Evolutionary conservation across 2,888 invertebrate genomes (phyloP).

Genomic region (Platerodrilus igneus): DNA sequence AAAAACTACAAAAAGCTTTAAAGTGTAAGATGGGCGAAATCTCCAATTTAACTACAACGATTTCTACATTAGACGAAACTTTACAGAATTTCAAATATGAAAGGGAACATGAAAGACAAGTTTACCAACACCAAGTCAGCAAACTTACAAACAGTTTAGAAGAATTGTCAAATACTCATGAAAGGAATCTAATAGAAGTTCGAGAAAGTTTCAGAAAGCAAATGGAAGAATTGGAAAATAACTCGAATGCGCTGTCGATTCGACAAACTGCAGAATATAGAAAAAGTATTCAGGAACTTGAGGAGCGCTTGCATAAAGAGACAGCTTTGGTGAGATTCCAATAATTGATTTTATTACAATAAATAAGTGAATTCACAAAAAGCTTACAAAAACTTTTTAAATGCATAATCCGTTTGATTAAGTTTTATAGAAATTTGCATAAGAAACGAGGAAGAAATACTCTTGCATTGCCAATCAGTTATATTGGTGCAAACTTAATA

Average conservation of each 20-base stretch:
- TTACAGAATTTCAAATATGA: slow-evolving; percentile 9
- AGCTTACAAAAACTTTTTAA: too few species aligned
- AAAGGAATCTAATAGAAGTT: slow-evolving; percentile 8
- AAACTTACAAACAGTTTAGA: slow-evolving; percentile 10
- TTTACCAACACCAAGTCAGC: slow-evolving; percentile 8
- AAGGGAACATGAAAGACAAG: slow-evolving; percentile 6
- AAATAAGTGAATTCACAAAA: too few species aligned
- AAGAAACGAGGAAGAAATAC: too few species aligned
- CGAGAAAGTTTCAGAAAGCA: slow-evolving; percentile 12
- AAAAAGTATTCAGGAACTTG: slow-evolving; percentile 10
- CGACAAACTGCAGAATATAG: slow-evolving; percentile 14
- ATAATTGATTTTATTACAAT: too few species aligned
- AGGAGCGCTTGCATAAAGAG: slow-evolving; percentile 19
- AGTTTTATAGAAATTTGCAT: too few species aligned
- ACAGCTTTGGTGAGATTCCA: slow-evolving; percentile 19
- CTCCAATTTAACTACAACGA: slow-evolving; percentile 1
- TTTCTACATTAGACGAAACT: slow-evolving; percentile 9
- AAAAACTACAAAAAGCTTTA: slow-evolving; percentile 11
- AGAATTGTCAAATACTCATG: slow-evolving; percentile 5
- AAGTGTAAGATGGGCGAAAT: slow-evolving; percentile 9
- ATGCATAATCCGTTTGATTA: too few species aligned
- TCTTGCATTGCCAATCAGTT: too few species aligned
- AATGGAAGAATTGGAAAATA: slow-evolving; percentile 16
- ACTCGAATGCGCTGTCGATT: slow-evolving; percentile 13
- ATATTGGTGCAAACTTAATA: too few species aligned